A percentile compares a stretch with the other conserved stretches of the same genome.
These are phyloP conservation scores for Pongo pygmaeus DNA, from an alignment of 2,113 vertebrate species.

Conservation along the genomic window DNA sequence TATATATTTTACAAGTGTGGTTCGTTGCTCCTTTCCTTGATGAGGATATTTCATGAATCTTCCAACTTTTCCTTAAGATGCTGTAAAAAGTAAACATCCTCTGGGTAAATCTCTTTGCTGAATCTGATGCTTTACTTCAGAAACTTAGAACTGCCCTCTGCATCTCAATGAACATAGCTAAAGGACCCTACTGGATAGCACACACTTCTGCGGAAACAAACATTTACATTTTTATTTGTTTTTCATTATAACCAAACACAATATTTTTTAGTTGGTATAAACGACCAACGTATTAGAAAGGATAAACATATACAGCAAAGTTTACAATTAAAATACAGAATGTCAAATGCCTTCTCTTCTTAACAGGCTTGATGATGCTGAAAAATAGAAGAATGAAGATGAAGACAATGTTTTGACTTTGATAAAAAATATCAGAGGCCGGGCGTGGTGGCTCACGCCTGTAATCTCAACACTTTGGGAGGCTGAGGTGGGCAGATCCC, in stretches of 20 bases:
- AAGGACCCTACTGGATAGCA: background rate
- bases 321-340: background rate
- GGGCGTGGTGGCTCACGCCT: no score
- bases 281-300: background rate
- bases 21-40: background rate
- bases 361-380: background rate
- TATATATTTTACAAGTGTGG: background rate
- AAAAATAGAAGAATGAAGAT: background rate
- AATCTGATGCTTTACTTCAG: background rate
- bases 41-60: background rate
- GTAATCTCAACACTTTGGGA: no score
- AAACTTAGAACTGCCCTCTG: background rate
- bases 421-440: background rate
- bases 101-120: background rate
- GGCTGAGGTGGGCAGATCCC: no score
- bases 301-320: background rate
- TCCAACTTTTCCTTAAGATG: background rate
- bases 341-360: background rate
- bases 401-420: background rate
- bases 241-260: background rate
- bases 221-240: background rate
- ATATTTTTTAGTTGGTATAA: background rate
- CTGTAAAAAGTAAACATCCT: background rate
- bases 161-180: background rate
- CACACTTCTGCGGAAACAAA: background rate